These are phyloP conservation scores for Ginglymostoma cirratum DNA, from an alignment of 2,113 vertebrate genomes.

Conservation along the genomic window DNA sequence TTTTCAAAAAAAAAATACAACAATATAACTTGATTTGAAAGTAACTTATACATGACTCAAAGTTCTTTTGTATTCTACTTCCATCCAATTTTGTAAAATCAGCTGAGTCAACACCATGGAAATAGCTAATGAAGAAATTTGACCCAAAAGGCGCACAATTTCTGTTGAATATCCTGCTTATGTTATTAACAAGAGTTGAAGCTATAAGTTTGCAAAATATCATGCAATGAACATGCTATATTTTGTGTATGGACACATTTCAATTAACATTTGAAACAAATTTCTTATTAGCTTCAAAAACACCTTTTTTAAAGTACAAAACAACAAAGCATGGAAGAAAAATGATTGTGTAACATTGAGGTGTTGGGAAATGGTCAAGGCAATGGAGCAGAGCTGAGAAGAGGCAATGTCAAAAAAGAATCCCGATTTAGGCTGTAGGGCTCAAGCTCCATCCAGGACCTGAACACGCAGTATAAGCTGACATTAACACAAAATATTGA, in stretches of 20 bases:
- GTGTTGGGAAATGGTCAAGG: background rate
- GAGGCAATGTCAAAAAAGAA: background rate
- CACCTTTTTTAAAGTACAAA: background rate
- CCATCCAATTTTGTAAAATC: background rate
- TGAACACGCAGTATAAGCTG: background rate
- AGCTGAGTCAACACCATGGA: background rate
- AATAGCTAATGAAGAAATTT: background rate
- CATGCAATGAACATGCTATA: slow-evolving; percentile 9
- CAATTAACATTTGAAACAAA: background rate
- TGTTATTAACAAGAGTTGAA: background rate
- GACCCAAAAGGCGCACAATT: background rate
- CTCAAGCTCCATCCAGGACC: background rate
- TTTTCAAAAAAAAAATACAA: background rate
- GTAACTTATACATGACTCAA: background rate
- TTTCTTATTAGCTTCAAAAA: background rate
- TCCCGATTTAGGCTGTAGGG: background rate
- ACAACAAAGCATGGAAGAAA: background rate
- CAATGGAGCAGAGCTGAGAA: background rate
- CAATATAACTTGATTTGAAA: background rate
- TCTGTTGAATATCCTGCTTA: background rate
- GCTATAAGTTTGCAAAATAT: background rate
- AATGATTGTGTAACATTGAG: background rate
- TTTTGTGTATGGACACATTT: background rate
- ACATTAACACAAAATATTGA: background rate
- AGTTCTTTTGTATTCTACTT: background rate